Evolutionary conservation across 2,113 vertebrate genomes (phyloP), one percentile per base, ranked within the genome.

Genomic region (Hyperopisus bebe): DNA sequence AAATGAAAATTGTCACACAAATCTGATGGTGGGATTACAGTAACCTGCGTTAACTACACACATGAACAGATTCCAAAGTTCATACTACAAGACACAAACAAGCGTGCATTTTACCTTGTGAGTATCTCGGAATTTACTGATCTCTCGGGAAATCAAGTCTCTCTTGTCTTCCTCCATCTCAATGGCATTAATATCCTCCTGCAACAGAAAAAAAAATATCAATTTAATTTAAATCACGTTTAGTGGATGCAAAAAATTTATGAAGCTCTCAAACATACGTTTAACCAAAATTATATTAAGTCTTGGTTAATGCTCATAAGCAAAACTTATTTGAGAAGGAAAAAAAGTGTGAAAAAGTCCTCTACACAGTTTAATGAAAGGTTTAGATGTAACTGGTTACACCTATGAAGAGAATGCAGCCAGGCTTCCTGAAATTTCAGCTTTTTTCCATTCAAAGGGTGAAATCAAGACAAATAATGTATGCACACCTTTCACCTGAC

Each of bases 121-220:
- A 91, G 99, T 99, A 94, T 99, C 99, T 93, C 99, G 98, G 95
- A 99, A 99, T 98, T 99, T 99, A 97, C 98, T 99, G 96, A 99
- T 99, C 97, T 99, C 98, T 96, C 98, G 97, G 92, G 99, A 99
- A 97, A 99, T 99, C 96, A 99, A 96, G 96, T 99, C 99, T 96
- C 98, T 97, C 97, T 99, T 99, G 95, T 99, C 99, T 94, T 99
- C 99, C 95, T 99, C 99, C 97, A 99, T 98, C 95, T 99, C 99
- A 94, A 99, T 99, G 92, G 98, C 97, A 95, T 98, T 99, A 95
- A 99, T 98, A 95, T 99, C 99, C 93, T 99, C 98, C 97, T 99
- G 92, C 44, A 35, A 88, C 44, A 88, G 24, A 85, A 90, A 47
- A 13, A 50, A 10, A 51, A 9, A 55, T 19, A 87, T n/a, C n/a